A percentile compares a stretch with the other conserved stretches of the same genome.
Evolutionary conservation across 2,888 invertebrate species (phyloP).

Genomic region (Xestia rhomboidea): DNA sequence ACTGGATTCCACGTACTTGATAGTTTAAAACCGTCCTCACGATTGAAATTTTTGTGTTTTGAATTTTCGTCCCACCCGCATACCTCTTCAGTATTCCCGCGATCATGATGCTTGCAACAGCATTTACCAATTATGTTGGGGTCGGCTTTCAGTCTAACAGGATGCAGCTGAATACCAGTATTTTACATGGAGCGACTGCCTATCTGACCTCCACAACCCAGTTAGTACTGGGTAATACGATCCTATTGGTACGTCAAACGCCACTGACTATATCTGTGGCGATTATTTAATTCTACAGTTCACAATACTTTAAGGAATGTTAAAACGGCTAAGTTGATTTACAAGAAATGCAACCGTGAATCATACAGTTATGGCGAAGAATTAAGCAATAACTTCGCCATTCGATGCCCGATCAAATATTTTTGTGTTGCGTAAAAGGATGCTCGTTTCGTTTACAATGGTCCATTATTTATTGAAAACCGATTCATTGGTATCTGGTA

Average conservation of each 20-base stretch:
- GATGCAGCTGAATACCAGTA: neutral
- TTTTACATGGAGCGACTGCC: neutral
- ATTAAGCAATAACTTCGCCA: constrained; percentile 53
- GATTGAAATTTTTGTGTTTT: no score
- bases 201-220: neutral
- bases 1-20: no score
- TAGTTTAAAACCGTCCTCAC: no score
- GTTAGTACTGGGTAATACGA: neutral
- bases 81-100: no score
- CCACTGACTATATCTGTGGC: neutral
- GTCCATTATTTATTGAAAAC: constrained; percentile 51
- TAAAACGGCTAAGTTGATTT: constrained; percentile 36
- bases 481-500: constrained; percentile 41
- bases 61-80: no score
- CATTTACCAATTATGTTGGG: neutral
- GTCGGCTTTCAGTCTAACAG: neutral
- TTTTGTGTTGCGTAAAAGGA: constrained; percentile 58
- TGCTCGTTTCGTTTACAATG: constrained; percentile 53
- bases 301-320: constrained; percentile 48
- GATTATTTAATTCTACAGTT: constrained; percentile 64
- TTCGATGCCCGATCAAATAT: constrained; percentile 45
- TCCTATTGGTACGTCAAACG: neutral
- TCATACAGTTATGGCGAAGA: constrained; percentile 48
- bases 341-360: constrained; percentile 46
- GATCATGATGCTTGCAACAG: no score